A percentile compares a stretch with the other conserved stretches of the same genome.
Conservation (phyloP, 2,113 vertebrate genomes). For the Falcunculus frontatus region DNA sequence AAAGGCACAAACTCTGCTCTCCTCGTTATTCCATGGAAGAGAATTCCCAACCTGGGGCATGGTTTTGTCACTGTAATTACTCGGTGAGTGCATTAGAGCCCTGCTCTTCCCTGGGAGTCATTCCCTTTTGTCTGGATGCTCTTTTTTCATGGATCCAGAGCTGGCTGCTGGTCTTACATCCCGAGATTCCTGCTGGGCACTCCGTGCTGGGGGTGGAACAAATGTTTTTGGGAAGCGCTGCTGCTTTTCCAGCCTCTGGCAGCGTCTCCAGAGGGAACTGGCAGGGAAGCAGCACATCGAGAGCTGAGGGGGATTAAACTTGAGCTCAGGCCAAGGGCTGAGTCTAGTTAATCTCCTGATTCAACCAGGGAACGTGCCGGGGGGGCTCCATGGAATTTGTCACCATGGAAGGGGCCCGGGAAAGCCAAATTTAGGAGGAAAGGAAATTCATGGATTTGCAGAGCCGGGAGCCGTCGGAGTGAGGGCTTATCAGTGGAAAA, state of each 20-base stretch:
- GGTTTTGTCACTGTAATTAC: neutral
- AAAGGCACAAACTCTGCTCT: neutral
- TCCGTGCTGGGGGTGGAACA: neutral
- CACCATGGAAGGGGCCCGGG: neutral
- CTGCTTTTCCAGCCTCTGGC: neutral
- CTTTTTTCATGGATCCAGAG: neutral
- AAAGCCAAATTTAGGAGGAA: neutral
- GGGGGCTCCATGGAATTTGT: neutral
- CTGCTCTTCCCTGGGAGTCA: neutral
- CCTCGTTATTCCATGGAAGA: neutral
- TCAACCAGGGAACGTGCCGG: neutral
- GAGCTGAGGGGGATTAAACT: neutral
- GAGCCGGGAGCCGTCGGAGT: neutral
- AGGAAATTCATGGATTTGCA: neutral
- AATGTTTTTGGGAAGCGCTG: neutral
- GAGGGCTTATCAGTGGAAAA: neutral
- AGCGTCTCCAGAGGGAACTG: accelerated
- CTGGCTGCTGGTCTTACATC: neutral
- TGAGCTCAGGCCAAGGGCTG: neutral
- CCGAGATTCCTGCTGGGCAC: neutral
- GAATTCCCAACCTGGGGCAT: neutral
- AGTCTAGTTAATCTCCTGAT: neutral
- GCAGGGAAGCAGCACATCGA: neutral
- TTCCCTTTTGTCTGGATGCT: neutral
- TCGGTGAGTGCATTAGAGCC: neutral